Base-by-base conservation (phyloP, 2,888 invertebrate species). In the Diadromus collaris region DNA sequence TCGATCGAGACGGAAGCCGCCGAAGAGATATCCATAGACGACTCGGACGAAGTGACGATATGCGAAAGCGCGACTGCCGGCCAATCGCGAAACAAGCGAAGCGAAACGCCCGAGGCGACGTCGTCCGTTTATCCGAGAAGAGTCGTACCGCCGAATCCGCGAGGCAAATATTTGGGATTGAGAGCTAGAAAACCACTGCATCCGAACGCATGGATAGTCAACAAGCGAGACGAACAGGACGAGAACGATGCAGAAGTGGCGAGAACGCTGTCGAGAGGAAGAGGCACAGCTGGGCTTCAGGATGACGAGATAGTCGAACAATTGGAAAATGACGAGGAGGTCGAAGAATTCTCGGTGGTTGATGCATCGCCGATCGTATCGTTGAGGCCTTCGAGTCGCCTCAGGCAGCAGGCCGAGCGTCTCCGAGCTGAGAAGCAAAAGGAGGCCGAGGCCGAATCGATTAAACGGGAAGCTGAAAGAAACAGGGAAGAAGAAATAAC, bases 111-210 rank as follows among this genome's bases (percentile, higher is more conserved):
- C 9, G 71, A 77, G 16, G 60, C 61, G 38, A 64, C 61, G 7
- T 19, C 60, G 6, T 69, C 38, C n/a, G 54, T 27, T 4, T 81
- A 81, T 82, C 84, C 87, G 24, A 79, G 83, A 70, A 82, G 85
- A 78, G 80, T 86, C 27, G 16, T 58, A 63, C 85, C 87, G 13
- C 83, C 85, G 1, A 85, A 76, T 78, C 79, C 83, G 34, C 64
- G 58, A 21, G 65, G 56, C 58, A 76, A 51, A 73, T 61, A 16
- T 41, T 2, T 44, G 2, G 38, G 32, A 10, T 46, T 54, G 1
- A 54, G 32, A 29, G 34, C 65, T n/a, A 60, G 60, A 56, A 65
- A 34, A 16, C 54, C 64, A 24, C 44, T 61, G 19, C 13, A 16
- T 60, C 21, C 13, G 1, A 27, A 9, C 13, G 6, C 16, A 10